A percentile compares a stretch with the other conserved stretches of the same genome.
These are phyloP conservation scores for Probosciger aterrimus DNA, from an alignment of 2,113 vertebrate species.

Conservation along the genomic window DNA sequence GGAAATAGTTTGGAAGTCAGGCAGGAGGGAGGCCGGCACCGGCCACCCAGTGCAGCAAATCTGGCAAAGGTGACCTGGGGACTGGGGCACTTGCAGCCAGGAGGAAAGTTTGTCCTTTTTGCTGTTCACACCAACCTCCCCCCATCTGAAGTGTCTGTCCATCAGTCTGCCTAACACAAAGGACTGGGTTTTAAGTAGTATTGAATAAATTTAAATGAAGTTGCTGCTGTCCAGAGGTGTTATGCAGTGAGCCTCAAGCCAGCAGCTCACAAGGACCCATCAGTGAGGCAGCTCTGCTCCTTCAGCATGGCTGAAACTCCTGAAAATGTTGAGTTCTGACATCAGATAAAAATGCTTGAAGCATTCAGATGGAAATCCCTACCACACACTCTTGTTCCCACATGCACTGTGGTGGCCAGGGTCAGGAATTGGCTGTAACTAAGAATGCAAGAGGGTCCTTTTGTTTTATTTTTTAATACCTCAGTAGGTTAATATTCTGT, in stretches of 20 bases:
- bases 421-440: background rate
- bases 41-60: background rate
- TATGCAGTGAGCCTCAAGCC: background rate
- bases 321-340: background rate
- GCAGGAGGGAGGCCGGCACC: background rate
- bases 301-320: rapidly evolving
- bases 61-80: background rate
- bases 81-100: background rate
- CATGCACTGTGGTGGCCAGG: rapidly evolving
- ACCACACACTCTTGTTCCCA: background rate
- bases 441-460: background rate
- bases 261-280: rapidly evolving
- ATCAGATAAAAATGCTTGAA: background rate
- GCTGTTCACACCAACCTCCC: background rate
- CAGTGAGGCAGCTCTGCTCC: background rate
- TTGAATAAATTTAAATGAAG: conserved; percentile 26
- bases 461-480: conserved; percentile 1
- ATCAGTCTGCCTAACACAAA: background rate
- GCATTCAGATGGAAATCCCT: background rate
- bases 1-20: background rate
- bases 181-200: background rate
- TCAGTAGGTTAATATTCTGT: conserved; percentile 52
- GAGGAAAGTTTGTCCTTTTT: background rate
- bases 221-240: background rate
- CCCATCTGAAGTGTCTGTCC: background rate